These are phyloP conservation scores for Rutpela maculata DNA, from an alignment of 2,888 invertebrate species.

Conservation along the genomic window DNA sequence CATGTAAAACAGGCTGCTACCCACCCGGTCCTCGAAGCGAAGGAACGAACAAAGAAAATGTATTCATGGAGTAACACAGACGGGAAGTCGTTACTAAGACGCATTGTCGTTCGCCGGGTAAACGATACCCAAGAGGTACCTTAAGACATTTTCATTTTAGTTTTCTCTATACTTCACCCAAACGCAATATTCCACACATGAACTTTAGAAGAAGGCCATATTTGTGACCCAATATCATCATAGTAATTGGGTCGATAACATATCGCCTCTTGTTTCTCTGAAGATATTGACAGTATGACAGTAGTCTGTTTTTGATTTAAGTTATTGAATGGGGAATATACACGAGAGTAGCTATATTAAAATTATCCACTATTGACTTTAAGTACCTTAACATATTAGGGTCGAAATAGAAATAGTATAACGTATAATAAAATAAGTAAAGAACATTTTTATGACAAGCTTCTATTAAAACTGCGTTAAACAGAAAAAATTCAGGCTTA, in stretches of 20 bases:
- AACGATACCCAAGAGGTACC: conserved; percentile 71
- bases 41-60: conserved; percentile 71
- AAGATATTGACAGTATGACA: background rate
- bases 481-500: too few relatives aligned
- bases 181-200: conserved; percentile 63
- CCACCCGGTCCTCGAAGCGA: conserved; percentile 56
- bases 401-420: background rate
- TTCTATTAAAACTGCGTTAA: too few relatives aligned
- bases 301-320: background rate
- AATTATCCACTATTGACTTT: too few relatives aligned
- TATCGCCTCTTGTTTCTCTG: conserved; percentile 15
- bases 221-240: conserved; percentile 42
- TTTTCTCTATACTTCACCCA: conserved; percentile 67
- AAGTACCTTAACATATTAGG: too few relatives aligned
- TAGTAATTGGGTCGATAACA: conserved; percentile 41
- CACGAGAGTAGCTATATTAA: too few relatives aligned
- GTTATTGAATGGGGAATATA: too few relatives aligned
- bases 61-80: conserved; percentile 69
- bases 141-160: conserved; percentile 73
- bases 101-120: conserved; percentile 73
- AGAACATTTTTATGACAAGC: too few relatives aligned
- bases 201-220: conserved; percentile 49
- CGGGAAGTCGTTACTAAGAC: conserved; percentile 72
- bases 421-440: too few relatives aligned
- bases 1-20: conserved; percentile 71